Evolutionary conservation across 1,140 invertebrate genomes (phyloP).

Genomic region (Drosophila paulistorum): DNA sequence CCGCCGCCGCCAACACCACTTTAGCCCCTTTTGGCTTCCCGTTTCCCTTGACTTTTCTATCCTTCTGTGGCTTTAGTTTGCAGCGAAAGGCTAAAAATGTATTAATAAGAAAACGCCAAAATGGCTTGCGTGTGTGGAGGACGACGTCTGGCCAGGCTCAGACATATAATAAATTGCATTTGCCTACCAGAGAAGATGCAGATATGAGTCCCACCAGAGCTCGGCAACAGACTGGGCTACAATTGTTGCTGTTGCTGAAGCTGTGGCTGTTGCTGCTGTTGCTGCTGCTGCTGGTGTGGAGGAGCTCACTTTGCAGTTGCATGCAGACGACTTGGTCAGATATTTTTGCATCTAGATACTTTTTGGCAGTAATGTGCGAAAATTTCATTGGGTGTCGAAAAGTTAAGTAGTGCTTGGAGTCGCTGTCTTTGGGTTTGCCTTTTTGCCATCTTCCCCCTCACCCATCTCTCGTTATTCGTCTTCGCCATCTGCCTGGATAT

Average conservation of each 20-base stretch:
- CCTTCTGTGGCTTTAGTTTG: slow-evolving; percentile 19
- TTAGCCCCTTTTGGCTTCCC: not conserved
- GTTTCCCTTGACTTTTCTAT: slow-evolving; percentile 12
- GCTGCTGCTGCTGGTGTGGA: slow-evolving; percentile 15
- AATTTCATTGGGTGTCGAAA: slow-evolving; percentile 82
- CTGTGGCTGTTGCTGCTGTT: slow-evolving; percentile 12
- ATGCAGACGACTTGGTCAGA: slow-evolving; percentile 61
- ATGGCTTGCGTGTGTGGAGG: slow-evolving; percentile 74
- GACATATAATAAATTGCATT: slow-evolving; percentile 81
- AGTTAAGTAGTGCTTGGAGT: slow-evolving; percentile 78
- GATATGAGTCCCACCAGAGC: slow-evolving; percentile 58
- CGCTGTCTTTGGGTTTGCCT: slow-evolving; percentile 44
- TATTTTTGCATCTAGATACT: slow-evolving; percentile 82
- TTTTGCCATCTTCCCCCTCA: not conserved
- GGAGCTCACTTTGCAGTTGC: slow-evolving; percentile 30
- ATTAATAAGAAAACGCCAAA: slow-evolving; percentile 82
- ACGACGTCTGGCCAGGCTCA: slow-evolving; percentile 56
- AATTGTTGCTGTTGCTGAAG: slow-evolving; percentile 9
- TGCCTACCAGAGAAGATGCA: slow-evolving; percentile 77
- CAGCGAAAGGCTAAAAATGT: slow-evolving; percentile 70
- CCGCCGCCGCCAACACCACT: slow-evolving; percentile 13
- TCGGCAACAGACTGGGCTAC: slow-evolving; percentile 26
- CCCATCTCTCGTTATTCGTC: not conserved
- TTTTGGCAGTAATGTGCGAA: slow-evolving; percentile 82
- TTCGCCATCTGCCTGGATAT: not conserved